Percentiles rank a stretch among this genome's conserved stretches.
Evolutionary conservation across 2,888 invertebrate species (phyloP).

Genomic region (Euphydryas editha): DNA sequence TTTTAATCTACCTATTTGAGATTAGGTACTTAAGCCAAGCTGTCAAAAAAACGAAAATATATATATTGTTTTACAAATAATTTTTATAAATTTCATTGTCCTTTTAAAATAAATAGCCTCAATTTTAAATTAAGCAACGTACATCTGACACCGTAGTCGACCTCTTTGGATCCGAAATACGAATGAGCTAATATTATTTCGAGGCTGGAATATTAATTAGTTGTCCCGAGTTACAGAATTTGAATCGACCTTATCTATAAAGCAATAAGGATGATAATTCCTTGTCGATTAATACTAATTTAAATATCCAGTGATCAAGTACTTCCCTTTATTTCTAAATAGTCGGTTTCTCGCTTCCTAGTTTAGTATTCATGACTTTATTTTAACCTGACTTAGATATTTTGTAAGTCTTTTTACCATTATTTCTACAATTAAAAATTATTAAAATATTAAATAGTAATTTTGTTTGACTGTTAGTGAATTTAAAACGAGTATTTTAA

Average conservation of each 20-base stretch:
- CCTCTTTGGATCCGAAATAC: conserved; percentile 27
- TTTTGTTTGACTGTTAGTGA: neutral
- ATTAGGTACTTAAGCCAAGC: neutral
- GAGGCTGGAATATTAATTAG: conserved; percentile 41
- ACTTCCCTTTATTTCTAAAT: conserved; percentile 37
- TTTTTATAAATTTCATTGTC: neutral
- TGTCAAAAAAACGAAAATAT: neutral
- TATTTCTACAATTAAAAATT: conserved; percentile 27
- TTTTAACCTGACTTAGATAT: conserved; percentile 26
- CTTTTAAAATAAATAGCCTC: neutral
- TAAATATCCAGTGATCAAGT: conserved; percentile 38
- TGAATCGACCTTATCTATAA: conserved; percentile 12
- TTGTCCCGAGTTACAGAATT: conserved; percentile 25
- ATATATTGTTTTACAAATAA: neutral
- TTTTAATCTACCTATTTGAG: neutral
- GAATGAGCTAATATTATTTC: conserved; percentile 37
- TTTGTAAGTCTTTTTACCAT: conserved; percentile 17
- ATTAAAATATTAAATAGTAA: conserved; percentile 12
- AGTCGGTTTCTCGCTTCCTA: conserved; percentile 21
- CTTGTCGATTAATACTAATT: conserved; percentile 28
- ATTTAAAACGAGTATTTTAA: too few relatives aligned
- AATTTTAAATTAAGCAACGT: conserved; percentile 27
- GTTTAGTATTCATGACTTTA: conserved; percentile 38
- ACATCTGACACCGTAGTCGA: conserved; percentile 32
- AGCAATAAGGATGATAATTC: conserved; percentile 17